Evolutionary conservation across 2,113 vertebrate species (phyloP).

Genomic region (Pituophis catenifer): DNA sequence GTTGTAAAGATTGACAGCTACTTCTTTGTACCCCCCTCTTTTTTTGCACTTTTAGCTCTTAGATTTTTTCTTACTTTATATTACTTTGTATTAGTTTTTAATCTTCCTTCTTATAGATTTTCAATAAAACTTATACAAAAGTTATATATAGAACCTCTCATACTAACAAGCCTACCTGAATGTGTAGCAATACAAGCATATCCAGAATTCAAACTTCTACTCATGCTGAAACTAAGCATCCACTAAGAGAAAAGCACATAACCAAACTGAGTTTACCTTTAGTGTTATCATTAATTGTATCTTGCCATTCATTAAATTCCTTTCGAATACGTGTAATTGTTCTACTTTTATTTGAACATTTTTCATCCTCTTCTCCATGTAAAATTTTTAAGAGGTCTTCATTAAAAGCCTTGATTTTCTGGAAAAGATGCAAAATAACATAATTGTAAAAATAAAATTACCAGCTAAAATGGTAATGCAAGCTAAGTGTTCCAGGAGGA

Average conservation of each 20-base stretch:
- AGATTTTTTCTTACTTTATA: too few species aligned
- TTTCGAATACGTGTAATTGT: background rate
- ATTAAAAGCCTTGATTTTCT: background rate
- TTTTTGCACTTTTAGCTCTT: too few species aligned
- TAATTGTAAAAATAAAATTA: background rate
- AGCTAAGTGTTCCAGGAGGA: background rate
- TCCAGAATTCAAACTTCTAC: background rate
- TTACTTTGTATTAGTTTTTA: background rate
- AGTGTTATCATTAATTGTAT: background rate
- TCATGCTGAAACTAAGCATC: background rate
- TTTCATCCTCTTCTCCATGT: background rate
- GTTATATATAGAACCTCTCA: background rate
- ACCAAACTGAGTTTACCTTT: background rate
- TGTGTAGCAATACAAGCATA: background rate
- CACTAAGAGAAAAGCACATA: background rate
- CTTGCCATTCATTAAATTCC: background rate
- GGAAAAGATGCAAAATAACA: background rate
- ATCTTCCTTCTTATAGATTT: background rate
- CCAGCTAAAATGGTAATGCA: background rate
- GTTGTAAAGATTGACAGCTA: too few species aligned
- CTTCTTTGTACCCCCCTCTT: too few species aligned
- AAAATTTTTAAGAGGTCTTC: background rate
- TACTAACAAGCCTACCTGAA: background rate
- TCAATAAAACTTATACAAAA: background rate
- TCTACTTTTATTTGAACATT: rapidly evolving